A percentile compares a stretch with the other conserved stretches of the same genome.
Evolutionary conservation across 2,797 vertebrate genomes (phyloP).

Genomic region (Chelon labrosus): DNA sequence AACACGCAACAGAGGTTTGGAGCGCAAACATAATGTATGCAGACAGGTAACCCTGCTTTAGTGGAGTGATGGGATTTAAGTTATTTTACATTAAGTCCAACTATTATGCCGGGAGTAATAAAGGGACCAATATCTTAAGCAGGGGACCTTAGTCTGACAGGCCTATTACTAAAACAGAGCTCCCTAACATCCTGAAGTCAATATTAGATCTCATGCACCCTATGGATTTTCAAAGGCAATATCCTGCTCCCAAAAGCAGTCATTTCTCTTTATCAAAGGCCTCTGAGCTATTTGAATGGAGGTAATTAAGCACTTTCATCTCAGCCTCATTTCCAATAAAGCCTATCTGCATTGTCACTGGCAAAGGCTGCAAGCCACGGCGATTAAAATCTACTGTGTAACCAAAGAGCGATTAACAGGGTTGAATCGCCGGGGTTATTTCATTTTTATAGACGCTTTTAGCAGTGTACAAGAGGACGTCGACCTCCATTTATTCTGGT

Average conservation of each 20-base stretch:
- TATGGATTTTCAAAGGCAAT: constrained; percentile 81
- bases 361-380: constrained; percentile 60
- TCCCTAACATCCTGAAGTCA: constrained; percentile 55
- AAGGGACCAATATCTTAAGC: constrained; percentile 50
- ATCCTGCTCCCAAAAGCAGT: constrained; percentile 72
- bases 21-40: constrained; percentile 16
- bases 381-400: constrained; percentile 76
- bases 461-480: constrained; percentile 39
- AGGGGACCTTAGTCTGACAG: constrained; percentile 50
- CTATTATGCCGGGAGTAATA: constrained; percentile 53
- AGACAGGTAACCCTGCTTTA: constrained; percentile 24
- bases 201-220: constrained; percentile 69
- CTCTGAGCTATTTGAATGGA: constrained; percentile 73
- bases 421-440: constrained; percentile 65
- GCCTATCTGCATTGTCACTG: constrained; percentile 64
- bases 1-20: constrained; percentile 2
- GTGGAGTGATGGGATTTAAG: constrained; percentile 11
- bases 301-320: constrained; percentile 82
- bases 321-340: constrained; percentile 75
- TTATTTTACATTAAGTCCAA: constrained; percentile 43
- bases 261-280: constrained; percentile 75
- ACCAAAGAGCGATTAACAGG: constrained; percentile 71
- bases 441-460: constrained; percentile 69
- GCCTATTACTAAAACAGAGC: constrained; percentile 71
- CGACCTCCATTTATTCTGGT: constrained; percentile 51